Conservation (phyloP, 2,113 vertebrate species). For the Myrmecobius fasciatus region DNA sequence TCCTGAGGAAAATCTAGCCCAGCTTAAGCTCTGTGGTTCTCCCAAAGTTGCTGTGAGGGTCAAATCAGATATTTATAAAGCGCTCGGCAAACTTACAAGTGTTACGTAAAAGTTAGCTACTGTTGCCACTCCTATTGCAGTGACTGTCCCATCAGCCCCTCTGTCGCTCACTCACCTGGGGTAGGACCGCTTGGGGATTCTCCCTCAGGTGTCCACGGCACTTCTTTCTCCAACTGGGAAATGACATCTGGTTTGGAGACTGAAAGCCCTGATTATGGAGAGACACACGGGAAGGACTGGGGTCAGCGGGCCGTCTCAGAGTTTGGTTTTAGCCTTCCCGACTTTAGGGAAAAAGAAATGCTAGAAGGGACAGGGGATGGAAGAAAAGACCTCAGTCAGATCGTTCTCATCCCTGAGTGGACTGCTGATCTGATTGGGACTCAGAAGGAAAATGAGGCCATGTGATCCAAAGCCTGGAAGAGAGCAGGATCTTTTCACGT, state of each 20-base stretch:
- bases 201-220: conserved; percentile 58
- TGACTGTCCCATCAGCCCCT: too few species aligned
- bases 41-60: not conserved
- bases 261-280: conserved; percentile 59
- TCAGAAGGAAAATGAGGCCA: too few species aligned
- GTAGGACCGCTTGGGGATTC: not conserved
- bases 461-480: not conserved
- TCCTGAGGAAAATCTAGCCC: not conserved
- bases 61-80: not conserved
- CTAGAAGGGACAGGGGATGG: not conserved
- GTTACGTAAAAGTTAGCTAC: not conserved
- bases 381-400: not conserved
- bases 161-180: not conserved
- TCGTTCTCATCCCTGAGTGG: not conserved
- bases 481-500: not conserved
- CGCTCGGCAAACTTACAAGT: not conserved
- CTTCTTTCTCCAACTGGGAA: conserved; percentile 65
- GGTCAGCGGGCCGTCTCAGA: conserved; percentile 30
- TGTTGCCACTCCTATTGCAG: too few species aligned
- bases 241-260: conserved; percentile 69
- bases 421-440: not conserved
- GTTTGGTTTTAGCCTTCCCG: not conserved
- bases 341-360: not conserved
- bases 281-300: not conserved
- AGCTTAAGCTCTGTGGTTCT: not conserved